Evolutionary conservation across 2,797 vertebrate species (phyloP), one percentile per base, ranked within the genome.

Genomic region (Hozukius guyotensis): DNA sequence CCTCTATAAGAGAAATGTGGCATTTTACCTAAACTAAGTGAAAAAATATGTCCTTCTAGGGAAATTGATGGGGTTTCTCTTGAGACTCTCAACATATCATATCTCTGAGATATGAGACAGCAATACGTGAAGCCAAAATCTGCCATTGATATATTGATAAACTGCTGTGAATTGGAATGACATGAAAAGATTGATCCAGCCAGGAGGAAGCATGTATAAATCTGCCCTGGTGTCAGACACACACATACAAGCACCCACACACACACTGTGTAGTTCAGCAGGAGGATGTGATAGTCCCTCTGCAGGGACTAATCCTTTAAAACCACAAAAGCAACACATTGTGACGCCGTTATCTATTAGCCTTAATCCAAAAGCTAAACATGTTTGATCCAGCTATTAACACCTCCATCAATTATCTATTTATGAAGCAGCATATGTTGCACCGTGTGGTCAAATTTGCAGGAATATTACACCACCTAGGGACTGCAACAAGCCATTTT

Each of bases 311-410:
- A 89, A 92, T 93, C 87, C 89, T 76, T 66, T 78, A 76, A 91
- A 91, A 88, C 78, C 85, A 85, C 81, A 87, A 90, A 92, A 83
- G 76, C 82, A 88, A 85, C 82, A 88, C 75, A 78, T 62, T 77
- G 76, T 75, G 75, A 84, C 76, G 77, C 83, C 83, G 72, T 90
- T 93, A 93, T 89, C 84, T 89, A 79, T 93, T 82, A 82, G 64
- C 81, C 57, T 72, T 88, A 91, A 91, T 94, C 88, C 88, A 83
- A 13, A 81, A 78, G 68, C 72, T 57, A 80, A 89, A 93, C 82
- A 81, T 31, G 76, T 85, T 75, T 89, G 72, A 93, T 93, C 82
- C 77, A 76, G 79, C 55, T 31, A 88, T 92, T 87, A 87, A 83
- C 88, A 87, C 86, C 74, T 77, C 34, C 36, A 88, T 89, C 74